Evolutionary conservation across 2,888 invertebrate species (phyloP), one percentile per base, ranked within the genome.

Genomic region (Celastrina argiolus): DNA sequence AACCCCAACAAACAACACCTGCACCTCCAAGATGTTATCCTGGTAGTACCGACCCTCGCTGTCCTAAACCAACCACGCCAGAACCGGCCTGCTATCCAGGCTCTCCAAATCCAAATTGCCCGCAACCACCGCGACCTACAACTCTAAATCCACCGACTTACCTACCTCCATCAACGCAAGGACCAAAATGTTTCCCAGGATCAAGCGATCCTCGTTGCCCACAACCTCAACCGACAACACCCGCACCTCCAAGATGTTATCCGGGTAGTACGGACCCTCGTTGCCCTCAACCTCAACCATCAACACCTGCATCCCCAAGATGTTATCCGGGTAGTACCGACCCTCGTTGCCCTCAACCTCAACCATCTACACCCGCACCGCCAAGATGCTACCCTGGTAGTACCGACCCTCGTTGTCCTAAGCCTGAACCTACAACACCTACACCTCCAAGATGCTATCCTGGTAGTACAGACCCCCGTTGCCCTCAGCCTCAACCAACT

Each of bases 341-440:
- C 64, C 80, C 83, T 1, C 69, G 78, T 16, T 85, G 85, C 68
- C 78, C 81, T 8, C 67, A 74, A 72, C 69, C 72, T n/a, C n/a
- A n/a, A n/a, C n/a, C n/a, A 68, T 69, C 73, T 0, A 72, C 73
- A 6, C 77, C 56, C 68, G 72, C 66, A 64, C 70, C 77, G 1
- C 72, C 67, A n/a, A 67, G 69, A 22, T 76, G 79, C 39, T 77
- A 73, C 66, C 85, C 85, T 14, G 84, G 84, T 63, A 79, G 78
- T 1, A 74, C 69, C 1, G 84, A 85, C 70, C 80, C 81, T 0
- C 70, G 72, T 26, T 71, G 70, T 16, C 67, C 74, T 1, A 5
- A 56, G 2, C 36, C 36, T 36, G 64, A 70, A 39, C 73, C 74
- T 0, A 74, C 74, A 0, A 73, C 74, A 6, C 59, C 67, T 7